Evolutionary conservation across 2,113 vertebrate species (phyloP), one percentile per base, ranked within the genome.

Genomic region (Pterophyllum scalare): DNA sequence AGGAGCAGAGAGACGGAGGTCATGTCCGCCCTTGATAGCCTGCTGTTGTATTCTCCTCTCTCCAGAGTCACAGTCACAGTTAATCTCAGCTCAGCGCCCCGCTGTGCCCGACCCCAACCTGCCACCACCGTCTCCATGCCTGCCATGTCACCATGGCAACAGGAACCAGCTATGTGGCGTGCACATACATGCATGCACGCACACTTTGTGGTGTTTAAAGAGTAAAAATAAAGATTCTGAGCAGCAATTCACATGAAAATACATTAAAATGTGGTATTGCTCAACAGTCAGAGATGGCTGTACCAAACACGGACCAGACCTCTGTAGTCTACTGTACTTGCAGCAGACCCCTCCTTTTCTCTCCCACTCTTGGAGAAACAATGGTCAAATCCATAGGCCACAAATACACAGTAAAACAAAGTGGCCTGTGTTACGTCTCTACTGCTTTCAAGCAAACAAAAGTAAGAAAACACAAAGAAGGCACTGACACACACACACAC

Each of bases 101-200:
- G 64, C 94, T 95, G 95, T 49, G 93, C 81, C 86, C 60, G 22
- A 91, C 90, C 91, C 92, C 86, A 92, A 93, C 94, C 90, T 89
- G 84, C 89, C 86, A 91, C 87, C 83, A 58, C 81, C 59, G 80
- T 91, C 79, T 91, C 83, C 90, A 75, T 94, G 92, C 87, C 90
- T 85, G 67, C 85, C 58, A 60, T 20, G 22, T 91, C 70, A 4
- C 94, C 82, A 79, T 88, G 92, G 94, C 83, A 92, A 95, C 94
- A 79, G 59, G 80, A 70, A 67, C 60, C 11, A 75, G 65, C 59
- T 70, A n/a, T 59, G 80, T 72, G 78, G 59, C 43, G 56, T 26
- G 54, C 56, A 72, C 43, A 72, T 6, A 28, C 43, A 31, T 10
- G 19, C 65, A 40, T 12, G n/a, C 20, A 22, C 54, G 20, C 49